Conservation (phyloP, 30 jellyfish, hydroid and myxozoan species). For the Rhopilema esculentum region DNA sequence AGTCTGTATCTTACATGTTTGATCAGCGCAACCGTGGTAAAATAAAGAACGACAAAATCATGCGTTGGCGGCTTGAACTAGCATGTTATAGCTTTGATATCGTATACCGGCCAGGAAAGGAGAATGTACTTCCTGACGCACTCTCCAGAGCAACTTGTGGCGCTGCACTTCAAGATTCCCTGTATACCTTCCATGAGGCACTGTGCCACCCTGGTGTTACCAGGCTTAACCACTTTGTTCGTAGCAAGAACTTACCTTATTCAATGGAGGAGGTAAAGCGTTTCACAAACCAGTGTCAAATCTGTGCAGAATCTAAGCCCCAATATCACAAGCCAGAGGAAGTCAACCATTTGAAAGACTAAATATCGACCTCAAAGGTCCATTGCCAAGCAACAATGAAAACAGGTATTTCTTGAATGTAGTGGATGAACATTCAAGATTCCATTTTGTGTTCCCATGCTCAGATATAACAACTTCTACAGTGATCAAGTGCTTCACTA, state of each 20-base stretch:
- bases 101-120: conserved; percentile 82
- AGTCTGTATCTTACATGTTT: conserved; percentile 81
- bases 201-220: conserved; percentile 91
- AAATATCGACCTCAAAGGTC: conserved; percentile 66
- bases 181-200: conserved; percentile 41
- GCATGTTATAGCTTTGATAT: conserved; percentile 77
- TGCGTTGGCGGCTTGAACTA: conserved; percentile 84
- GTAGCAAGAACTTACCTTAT: conserved; percentile 4
- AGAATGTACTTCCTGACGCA: conserved; percentile 76
- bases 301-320: conserved; percentile 57
- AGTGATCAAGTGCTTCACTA: conserved; percentile 43
- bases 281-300: not conserved
- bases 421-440: conserved; percentile 77
- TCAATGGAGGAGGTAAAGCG: conserved; percentile 44
- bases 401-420: conserved; percentile 61
- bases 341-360: conserved; percentile 32
- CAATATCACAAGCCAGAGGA: conserved; percentile 16
- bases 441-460: conserved; percentile 74
- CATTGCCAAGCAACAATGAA: conserved; percentile 51
- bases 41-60: conserved; percentile 81
- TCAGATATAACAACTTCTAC: conserved; percentile 56
- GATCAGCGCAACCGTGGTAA: conserved; percentile 43
- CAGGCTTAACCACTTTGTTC: conserved; percentile 55
- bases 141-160: conserved; percentile 59
- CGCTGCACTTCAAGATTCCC: conserved; percentile 21